phyloP scores from a whole-genome alignment of 1,140 invertebrate genomes.

The Drosophila neocordata region DNA sequence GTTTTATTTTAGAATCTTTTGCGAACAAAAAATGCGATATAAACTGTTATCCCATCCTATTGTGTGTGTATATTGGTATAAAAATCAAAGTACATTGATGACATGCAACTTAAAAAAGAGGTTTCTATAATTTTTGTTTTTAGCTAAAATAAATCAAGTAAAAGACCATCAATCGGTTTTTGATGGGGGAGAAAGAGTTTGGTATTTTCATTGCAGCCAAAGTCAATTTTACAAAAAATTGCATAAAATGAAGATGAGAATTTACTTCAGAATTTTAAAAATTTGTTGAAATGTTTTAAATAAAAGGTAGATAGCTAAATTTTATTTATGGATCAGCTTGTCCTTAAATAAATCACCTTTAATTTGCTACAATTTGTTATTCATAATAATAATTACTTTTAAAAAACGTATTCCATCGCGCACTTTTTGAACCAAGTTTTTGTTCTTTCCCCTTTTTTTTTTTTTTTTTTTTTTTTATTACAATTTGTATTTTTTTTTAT shows the following conservation, averaged over 20 bases:
- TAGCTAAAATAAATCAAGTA: slow-evolving; percentile 41
- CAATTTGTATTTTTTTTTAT: slow-evolving; percentile 8
- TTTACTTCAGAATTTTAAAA: slow-evolving; percentile 38
- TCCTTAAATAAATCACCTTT: slow-evolving; percentile 76
- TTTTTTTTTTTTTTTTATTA: slow-evolving; percentile 23
- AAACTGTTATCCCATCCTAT: slow-evolving; percentile 38
- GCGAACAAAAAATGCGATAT: slow-evolving; percentile 43
- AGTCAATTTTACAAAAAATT: slow-evolving; percentile 39
- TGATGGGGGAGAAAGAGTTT: background rate
- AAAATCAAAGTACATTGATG: slow-evolving; percentile 63
- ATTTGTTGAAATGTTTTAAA: slow-evolving; percentile 41
- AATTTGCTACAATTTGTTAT: slow-evolving; percentile 78
- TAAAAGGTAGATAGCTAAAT: slow-evolving; percentile 50
- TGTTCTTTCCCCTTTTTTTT: background rate
- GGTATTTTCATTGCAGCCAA: slow-evolving; percentile 15
- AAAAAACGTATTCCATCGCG: slow-evolving; percentile 57
- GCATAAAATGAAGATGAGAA: background rate
- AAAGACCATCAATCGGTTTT: background rate
- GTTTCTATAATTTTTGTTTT: slow-evolving; percentile 14
- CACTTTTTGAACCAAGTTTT: slow-evolving; percentile 28
- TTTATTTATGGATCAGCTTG: slow-evolving; percentile 69
- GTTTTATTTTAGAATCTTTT: slow-evolving; percentile 40
- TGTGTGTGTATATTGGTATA: slow-evolving; percentile 33
- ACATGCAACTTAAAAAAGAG: slow-evolving; percentile 48
- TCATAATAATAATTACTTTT: slow-evolving; percentile 63